Evolutionary conservation across 23 tunicate genomes (phyloP), one percentile per base, ranked within the genome.

Genomic region (Clavelina lepadiformis): DNA sequence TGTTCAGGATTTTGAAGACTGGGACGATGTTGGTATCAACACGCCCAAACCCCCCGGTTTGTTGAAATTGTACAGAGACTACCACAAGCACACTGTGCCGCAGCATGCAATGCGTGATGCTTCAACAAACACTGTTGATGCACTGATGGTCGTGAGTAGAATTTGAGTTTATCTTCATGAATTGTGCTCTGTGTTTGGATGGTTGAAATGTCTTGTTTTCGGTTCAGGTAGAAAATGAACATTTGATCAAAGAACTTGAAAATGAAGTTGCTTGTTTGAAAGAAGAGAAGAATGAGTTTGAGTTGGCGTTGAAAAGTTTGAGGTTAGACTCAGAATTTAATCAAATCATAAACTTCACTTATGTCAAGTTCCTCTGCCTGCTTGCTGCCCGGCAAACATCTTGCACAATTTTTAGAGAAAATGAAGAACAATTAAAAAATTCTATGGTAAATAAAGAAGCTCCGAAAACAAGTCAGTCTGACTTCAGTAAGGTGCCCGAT

Each of bases 11-110:
- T 88, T 88, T 74, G 96, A 88, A 80, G 96, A 88, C 28, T 88
- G 96, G 96, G 68, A 88, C 50, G 96, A 88, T 74, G 96, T 88
- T 20, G 96, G 96, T 1, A 7, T 88, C 15, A 88, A 88, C 67
- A 88, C 86, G 35, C 58, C 96, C 18, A 88, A 88, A 68, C 96
- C 96, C 2, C 96, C 88, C 2, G 86, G 47, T 36, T 54, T 88
- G 46, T 37, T 80, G 20, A 47, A 33, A n/a, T 67, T 88, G 29
- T 88, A 82, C 41, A 57, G 82, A 51, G 82, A 80, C 33, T 75
- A 59, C 66, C 44, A 46, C 45, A 71, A 60, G 29, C 78, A 70
- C 63, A 50, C 31, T 51, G 28, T 67, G 1, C 81, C 80, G 1
- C 33, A 33, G 15, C 32, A 22, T 3, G 44, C 35, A 35, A 29